Percentiles rank a stretch among this genome's conserved stretches.
Conservation (phyloP, 2,888 invertebrate genomes). For the Hartigia nigra region DNA sequence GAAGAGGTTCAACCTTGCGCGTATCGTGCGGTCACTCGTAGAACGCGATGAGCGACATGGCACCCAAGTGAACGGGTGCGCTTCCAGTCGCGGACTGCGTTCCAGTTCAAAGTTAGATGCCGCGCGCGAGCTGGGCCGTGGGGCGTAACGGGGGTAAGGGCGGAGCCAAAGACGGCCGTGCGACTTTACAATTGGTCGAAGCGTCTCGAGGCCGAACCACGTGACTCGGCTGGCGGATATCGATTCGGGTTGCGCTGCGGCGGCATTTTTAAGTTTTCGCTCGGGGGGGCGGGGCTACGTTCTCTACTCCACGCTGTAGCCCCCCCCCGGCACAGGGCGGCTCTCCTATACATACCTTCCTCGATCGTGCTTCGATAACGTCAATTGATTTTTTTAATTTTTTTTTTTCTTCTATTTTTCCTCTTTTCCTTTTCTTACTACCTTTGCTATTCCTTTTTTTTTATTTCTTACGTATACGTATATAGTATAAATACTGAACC, state of each 20-base stretch:
- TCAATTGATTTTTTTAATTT: slow-evolving; percentile 22
- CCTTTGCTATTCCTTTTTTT: background rate
- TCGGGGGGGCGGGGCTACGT: slow-evolving; percentile 51
- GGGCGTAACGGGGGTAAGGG: slow-evolving; percentile 3
- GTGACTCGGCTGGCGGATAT: slow-evolving; percentile 75
- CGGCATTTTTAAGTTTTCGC: slow-evolving; percentile 82
- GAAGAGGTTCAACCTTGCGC: slow-evolving; percentile 54
- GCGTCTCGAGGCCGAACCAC: slow-evolving; percentile 52
- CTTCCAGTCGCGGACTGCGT: slow-evolving; percentile 57
- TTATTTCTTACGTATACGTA: background rate
- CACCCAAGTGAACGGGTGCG: slow-evolving; percentile 52
- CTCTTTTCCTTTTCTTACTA: background rate
- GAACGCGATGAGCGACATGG: slow-evolving; percentile 67
- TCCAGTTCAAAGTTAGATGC: slow-evolving; percentile 43
- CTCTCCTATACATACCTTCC: slow-evolving; percentile 2
- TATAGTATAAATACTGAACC: too few relatives aligned
- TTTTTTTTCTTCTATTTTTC: background rate
- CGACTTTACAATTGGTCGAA: background rate
- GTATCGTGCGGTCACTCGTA: slow-evolving; percentile 60
- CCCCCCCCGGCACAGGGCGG: slow-evolving; percentile 14
- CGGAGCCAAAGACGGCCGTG: slow-evolving; percentile 5
- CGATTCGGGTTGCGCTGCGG: slow-evolving; percentile 82
- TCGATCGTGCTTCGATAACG: slow-evolving; percentile 25
- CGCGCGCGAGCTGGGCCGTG: slow-evolving; percentile 17
- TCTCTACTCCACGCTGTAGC: slow-evolving; percentile 40